These are phyloP conservation scores for Emys orbicularis DNA, from an alignment of 2,797 vertebrate genomes.

Conservation along the genomic window DNA sequence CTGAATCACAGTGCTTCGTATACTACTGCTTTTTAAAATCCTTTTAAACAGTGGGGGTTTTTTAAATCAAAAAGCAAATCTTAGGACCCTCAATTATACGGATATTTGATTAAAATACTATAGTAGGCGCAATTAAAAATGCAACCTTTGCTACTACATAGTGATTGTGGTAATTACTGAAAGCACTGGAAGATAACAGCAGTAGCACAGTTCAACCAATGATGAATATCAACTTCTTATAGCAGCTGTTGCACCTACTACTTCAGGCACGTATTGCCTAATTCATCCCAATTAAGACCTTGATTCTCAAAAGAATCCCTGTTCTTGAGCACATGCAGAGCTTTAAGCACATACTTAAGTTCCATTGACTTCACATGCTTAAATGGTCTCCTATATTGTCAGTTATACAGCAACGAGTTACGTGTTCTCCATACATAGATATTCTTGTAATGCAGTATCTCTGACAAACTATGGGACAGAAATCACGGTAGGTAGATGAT, in stretches of 20 bases:
- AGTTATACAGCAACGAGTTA: background rate
- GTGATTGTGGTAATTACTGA: background rate
- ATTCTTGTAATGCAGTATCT: background rate
- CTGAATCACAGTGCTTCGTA: background rate
- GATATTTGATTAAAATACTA: background rate
- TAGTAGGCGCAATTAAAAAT: fast-evolving
- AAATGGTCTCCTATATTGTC: background rate
- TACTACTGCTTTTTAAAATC: background rate
- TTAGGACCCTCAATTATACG: background rate
- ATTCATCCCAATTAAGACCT: background rate
- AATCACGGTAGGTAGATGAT: background rate
- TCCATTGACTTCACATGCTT: background rate
- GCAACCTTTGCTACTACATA: background rate
- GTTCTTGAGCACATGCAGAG: fast-evolving
- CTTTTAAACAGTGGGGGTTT: background rate
- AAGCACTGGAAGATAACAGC: background rate
- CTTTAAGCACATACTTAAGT: background rate
- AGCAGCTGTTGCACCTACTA: background rate
- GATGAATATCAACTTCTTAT: background rate
- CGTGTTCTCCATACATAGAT: fast-evolving
- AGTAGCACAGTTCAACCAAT: background rate
- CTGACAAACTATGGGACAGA: background rate
- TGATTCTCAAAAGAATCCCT: background rate
- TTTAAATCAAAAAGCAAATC: background rate
- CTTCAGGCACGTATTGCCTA: background rate